Evolutionary conservation across 1,140 invertebrate species (phyloP).

Genomic region (Drosophila nasuta): DNA sequence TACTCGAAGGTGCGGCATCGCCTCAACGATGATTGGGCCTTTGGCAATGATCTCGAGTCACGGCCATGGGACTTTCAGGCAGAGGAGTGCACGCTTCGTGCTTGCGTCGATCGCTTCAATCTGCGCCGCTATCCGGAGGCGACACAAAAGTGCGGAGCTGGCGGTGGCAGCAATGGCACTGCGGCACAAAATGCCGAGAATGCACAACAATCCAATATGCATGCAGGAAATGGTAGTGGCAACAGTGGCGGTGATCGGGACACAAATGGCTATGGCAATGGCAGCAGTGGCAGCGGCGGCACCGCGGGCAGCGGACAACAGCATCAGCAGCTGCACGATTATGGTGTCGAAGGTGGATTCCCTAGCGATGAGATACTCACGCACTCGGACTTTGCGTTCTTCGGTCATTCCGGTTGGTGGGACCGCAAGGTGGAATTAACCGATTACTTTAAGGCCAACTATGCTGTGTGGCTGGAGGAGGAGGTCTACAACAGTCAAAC

Average conservation of each 20-base stretch:
- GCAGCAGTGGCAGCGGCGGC: constrained; percentile 35
- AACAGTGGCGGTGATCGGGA: constrained; percentile 51
- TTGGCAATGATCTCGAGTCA: constrained; percentile 99
- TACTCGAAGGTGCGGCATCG: constrained; percentile 98
- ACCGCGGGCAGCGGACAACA: constrained; percentile 79
- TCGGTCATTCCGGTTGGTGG: constrained; percentile 83
- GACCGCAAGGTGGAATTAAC: constrained; percentile 91
- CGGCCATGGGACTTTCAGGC: constrained; percentile 99
- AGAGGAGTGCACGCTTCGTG: constrained; percentile 97
- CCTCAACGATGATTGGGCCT: constrained; percentile 99
- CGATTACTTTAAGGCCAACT: constrained; percentile 98
- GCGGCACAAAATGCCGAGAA: constrained; percentile 75
- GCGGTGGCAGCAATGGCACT: constrained; percentile 63
- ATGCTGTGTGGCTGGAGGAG: constrained; percentile 97
- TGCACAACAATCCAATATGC: constrained; percentile 72
- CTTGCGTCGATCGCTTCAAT: constrained; percentile 98
- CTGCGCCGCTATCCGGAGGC: constrained; percentile 91
- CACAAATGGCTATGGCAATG: constrained; percentile 40
- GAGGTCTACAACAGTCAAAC: constrained; percentile 96
- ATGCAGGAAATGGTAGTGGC: constrained; percentile 64
- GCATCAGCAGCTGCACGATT: constrained; percentile 73
- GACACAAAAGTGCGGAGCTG: constrained; percentile 82
- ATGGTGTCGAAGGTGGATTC: constrained; percentile 79
- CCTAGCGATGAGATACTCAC: constrained; percentile 83
- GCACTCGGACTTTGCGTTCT: constrained; percentile 82